Conservation (phyloP, 2,888 invertebrate species). For the Acrocera orbiculus region DNA sequence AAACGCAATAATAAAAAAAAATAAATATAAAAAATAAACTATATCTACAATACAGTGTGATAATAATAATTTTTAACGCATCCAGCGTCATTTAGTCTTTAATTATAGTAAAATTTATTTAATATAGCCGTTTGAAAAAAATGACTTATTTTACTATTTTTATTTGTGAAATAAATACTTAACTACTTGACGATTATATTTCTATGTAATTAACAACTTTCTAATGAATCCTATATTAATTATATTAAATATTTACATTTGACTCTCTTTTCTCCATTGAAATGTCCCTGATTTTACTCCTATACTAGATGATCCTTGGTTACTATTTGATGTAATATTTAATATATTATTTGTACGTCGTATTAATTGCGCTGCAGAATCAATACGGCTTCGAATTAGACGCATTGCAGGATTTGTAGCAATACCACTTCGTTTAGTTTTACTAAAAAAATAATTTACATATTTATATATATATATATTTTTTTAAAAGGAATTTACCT, state of each 20-base stretch:
- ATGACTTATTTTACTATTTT: too few relatives aligned
- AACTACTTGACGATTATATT: neutral
- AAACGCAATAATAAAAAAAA: too few relatives aligned
- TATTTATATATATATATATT: neutral
- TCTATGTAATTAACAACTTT: neutral
- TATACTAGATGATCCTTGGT: slow-evolving; percentile 32
- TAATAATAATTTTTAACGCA: too few relatives aligned
- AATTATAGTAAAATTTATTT: too few relatives aligned
- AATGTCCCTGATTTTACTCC: slow-evolving; percentile 33
- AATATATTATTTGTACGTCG: slow-evolving; percentile 31
- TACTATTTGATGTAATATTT: slow-evolving; percentile 22
- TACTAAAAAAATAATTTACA: slow-evolving; percentile 21
- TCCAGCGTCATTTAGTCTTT: too few relatives aligned
- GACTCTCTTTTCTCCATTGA: slow-evolving; percentile 33
- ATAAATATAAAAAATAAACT: too few relatives aligned
- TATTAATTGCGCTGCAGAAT: slow-evolving; percentile 32
- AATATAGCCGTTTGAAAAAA: too few relatives aligned
- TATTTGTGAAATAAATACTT: neutral
- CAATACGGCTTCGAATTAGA: slow-evolving; percentile 40
- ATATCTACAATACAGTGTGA: too few relatives aligned
- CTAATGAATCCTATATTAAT: neutral
- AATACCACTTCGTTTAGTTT: slow-evolving; percentile 64
- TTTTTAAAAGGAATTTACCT: slow-evolving; percentile 19
- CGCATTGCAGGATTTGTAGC: slow-evolving; percentile 76
- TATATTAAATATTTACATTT: slow-evolving; percentile 23